These are phyloP conservation scores for Leptoteleia sp. DNA, from an alignment of 1,140 invertebrate genomes.

Conservation along the genomic window DNA sequence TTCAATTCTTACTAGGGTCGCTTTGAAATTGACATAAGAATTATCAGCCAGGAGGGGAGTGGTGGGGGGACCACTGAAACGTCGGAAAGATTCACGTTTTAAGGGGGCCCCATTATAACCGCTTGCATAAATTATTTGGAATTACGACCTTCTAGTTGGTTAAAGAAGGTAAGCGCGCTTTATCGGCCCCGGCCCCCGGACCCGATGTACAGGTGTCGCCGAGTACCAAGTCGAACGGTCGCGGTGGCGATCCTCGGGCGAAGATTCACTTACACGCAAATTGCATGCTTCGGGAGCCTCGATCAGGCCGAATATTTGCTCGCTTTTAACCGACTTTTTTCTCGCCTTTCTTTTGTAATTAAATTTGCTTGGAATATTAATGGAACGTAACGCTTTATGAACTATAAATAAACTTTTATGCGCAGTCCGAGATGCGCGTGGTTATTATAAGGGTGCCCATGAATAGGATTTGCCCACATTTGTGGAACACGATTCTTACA, in stretches of 20 bases:
- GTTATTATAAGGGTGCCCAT: no score
- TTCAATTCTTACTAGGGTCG: no score
- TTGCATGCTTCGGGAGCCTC: constrained; percentile 20
- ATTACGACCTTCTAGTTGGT: constrained; percentile 26
- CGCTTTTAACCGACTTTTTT: constrained; percentile 6
- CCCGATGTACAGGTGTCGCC: constrained; percentile 50
- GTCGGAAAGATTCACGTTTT: constrained; percentile 2
- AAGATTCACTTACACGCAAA: constrained; percentile 50
- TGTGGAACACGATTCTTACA: no score
- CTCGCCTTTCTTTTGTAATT: constrained; percentile 2
- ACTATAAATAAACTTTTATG: constrained; percentile 22
- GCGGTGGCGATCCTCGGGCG: constrained; percentile 25
- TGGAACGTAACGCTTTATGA: constrained; percentile 4
- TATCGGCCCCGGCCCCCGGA: constrained; percentile 39
- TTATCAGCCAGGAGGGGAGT: no score
- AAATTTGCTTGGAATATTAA: constrained; percentile 10
- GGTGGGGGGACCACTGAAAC: no score
- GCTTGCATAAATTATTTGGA: constrained; percentile 40
- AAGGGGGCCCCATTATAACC: constrained; percentile 15
- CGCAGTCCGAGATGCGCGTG: no score
- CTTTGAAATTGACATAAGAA: no score
- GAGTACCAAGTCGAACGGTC: constrained; percentile 5
- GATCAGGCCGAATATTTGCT: constrained; percentile 5
- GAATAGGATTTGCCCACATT: no score
- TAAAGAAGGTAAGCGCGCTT: constrained; percentile 5